These are phyloP conservation scores for Anguilla anguilla DNA, from an alignment of 2,797 vertebrate species.

Conservation along the genomic window DNA sequence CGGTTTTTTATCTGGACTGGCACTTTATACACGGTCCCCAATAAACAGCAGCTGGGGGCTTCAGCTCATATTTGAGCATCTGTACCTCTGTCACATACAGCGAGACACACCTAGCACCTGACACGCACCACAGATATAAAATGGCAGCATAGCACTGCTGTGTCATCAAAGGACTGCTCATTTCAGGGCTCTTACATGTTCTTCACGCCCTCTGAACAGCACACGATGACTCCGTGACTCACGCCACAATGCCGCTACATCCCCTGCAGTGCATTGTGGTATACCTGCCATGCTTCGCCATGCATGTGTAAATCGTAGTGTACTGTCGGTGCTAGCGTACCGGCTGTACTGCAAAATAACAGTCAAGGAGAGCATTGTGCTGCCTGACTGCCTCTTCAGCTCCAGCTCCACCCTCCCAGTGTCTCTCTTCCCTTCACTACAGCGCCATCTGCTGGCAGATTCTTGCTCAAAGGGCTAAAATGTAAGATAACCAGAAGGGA, in stretches of 20 bases:
- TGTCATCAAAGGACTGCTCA: neutral
- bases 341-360: neutral
- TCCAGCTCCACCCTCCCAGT: neutral
- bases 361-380: neutral
- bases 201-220: neutral
- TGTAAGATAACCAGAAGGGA: neutral
- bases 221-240: neutral
- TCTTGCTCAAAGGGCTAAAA: neutral
- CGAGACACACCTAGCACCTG: neutral
- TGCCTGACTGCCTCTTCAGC: neutral
- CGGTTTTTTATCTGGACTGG: neutral
- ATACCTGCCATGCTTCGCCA: neutral
- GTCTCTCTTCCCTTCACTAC: neutral
- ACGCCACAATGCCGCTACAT: neutral
- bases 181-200: neutral
- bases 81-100: neutral
- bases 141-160: neutral
- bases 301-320: neutral
- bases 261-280: neutral
- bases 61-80: neutral
- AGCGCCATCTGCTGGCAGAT: constrained; percentile 23
- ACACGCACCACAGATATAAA: neutral
- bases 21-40: neutral
- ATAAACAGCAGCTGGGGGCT: neutral
- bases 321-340: neutral